Conservation (phyloP, 2,888 invertebrate species). For the Parnassius apollo region DNA sequence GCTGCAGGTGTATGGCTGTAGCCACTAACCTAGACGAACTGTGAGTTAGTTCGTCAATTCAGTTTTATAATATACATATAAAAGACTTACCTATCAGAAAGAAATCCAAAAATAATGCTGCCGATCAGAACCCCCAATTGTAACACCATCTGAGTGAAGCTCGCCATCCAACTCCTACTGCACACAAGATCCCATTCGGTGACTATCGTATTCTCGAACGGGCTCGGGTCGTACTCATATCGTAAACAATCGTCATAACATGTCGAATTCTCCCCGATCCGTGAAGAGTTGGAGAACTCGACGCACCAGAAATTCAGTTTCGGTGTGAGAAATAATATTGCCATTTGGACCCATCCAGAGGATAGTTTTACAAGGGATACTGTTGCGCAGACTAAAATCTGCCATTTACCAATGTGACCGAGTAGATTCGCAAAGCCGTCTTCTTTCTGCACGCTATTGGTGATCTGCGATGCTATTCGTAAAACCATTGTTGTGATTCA, state of each 20-base stretch:
- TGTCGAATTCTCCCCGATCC: slow-evolving; percentile 51
- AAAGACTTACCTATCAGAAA: slow-evolving; percentile 85
- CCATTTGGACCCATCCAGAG: slow-evolving; percentile 89
- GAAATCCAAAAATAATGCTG: slow-evolving; percentile 85
- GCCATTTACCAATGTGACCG: slow-evolving; percentile 85
- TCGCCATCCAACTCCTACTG: slow-evolving; percentile 82
- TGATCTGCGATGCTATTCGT: slow-evolving; percentile 38
- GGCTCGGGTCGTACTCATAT: slow-evolving; percentile 81
- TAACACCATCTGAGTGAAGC: slow-evolving; percentile 86
- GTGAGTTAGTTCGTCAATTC: no score
- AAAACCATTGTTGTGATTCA: slow-evolving; percentile 45
- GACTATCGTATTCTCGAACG: slow-evolving; percentile 85
- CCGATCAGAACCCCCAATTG: slow-evolving; percentile 88
- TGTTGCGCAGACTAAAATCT: slow-evolving; percentile 83
- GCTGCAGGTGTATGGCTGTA: no score
- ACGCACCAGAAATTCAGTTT: slow-evolving; percentile 78
- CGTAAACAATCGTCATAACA: slow-evolving; percentile 79
- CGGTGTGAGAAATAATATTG: slow-evolving; percentile 87
- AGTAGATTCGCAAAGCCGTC: slow-evolving; percentile 59
- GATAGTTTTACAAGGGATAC: slow-evolving; percentile 87
- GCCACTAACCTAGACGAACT: no score
- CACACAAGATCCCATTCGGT: slow-evolving; percentile 90
- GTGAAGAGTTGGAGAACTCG: slow-evolving; percentile 50
- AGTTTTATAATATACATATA: no score
- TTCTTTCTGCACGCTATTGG: slow-evolving; percentile 42